A percentile compares a stretch with the other conserved stretches of the same genome.
Conservation (phyloP, 2,888 invertebrate genomes). For the Drosophila conformis region DNA sequence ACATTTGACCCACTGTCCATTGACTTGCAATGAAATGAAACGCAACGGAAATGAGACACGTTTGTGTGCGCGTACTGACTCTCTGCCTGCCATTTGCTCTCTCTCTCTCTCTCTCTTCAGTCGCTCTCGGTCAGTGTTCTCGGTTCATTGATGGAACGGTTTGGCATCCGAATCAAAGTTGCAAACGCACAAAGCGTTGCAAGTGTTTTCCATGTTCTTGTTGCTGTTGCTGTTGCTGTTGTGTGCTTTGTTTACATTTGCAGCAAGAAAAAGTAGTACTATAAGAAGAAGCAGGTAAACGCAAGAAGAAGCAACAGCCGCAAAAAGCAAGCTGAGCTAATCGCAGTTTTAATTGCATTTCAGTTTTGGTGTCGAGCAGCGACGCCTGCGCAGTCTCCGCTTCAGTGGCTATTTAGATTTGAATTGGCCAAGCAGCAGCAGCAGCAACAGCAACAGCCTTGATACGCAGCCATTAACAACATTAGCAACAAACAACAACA, state of each 20-base stretch:
- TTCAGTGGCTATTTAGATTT: constrained; percentile 59
- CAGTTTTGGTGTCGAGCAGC: constrained; percentile 63
- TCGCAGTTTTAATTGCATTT: constrained; percentile 63
- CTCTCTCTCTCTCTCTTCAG: background rate
- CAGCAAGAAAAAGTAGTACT: constrained; percentile 18
- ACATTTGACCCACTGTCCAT: constrained; percentile 30
- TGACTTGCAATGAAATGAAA: constrained; percentile 56
- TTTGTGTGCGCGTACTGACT: constrained; percentile 5
- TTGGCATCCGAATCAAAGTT: constrained; percentile 61
- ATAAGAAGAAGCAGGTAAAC: constrained; percentile 5
- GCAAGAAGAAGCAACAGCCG: constrained; percentile 8
- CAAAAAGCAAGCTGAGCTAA: constrained; percentile 42
- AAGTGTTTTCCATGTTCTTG: constrained; percentile 38
- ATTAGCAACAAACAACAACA: constrained; percentile 37
- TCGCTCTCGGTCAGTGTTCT: constrained; percentile 27
- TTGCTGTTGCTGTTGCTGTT: constrained; percentile 32
- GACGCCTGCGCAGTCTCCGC: constrained; percentile 57
- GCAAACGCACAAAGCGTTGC: constrained; percentile 47
- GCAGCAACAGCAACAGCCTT: constrained; percentile 40
- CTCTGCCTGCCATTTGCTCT: constrained; percentile 10
- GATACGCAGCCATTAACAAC: constrained; percentile 64
- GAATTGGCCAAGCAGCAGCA: constrained; percentile 40
- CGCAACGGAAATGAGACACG: constrained; percentile 67
- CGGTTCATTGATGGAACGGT: constrained; percentile 68
- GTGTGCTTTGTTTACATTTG: constrained; percentile 50